Evolutionary conservation across 2,888 invertebrate genomes (phyloP).

Genomic region (Ichneumon xanthorius): DNA sequence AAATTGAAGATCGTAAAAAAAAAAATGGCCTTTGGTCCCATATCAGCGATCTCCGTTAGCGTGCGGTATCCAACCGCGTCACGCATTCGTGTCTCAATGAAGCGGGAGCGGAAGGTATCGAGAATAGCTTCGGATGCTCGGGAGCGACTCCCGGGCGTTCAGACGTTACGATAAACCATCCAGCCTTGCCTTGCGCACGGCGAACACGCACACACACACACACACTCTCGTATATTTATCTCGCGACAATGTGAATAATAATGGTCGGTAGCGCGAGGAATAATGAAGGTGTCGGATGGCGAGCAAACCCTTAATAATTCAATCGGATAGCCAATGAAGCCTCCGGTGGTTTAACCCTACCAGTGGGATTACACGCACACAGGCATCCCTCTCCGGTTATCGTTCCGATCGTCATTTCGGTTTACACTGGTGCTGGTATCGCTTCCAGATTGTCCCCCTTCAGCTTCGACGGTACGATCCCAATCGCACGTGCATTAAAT

Average conservation of each 20-base stretch:
- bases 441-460: slow-evolving; percentile 51
- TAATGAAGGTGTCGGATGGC: slow-evolving; percentile 60
- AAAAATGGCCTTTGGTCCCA: neutral
- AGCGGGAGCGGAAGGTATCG: neutral
- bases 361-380: slow-evolving; percentile 26
- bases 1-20: neutral
- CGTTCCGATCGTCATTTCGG: slow-evolving; percentile 48
- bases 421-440: slow-evolving; percentile 23
- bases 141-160: neutral
- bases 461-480: slow-evolving; percentile 11
- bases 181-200: neutral
- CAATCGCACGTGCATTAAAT: slow-evolving; percentile 38
- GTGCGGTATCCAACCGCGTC: neutral
- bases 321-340: slow-evolving; percentile 59
- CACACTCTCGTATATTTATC: slow-evolving; percentile 2
- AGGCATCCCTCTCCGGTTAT: slow-evolving; percentile 13
- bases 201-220: too few species aligned
- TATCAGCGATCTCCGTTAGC: neutral
- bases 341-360: slow-evolving; percentile 43
- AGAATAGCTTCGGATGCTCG: neutral
- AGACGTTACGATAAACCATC: slow-evolving; percentile 14
- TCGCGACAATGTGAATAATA: slow-evolving; percentile 62
- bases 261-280: slow-evolving; percentile 53
- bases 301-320: slow-evolving; percentile 63
- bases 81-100: neutral